phyloP scores from a whole-genome alignment of 2,888 invertebrate species.

The Ecdyonurus torrentis region DNA sequence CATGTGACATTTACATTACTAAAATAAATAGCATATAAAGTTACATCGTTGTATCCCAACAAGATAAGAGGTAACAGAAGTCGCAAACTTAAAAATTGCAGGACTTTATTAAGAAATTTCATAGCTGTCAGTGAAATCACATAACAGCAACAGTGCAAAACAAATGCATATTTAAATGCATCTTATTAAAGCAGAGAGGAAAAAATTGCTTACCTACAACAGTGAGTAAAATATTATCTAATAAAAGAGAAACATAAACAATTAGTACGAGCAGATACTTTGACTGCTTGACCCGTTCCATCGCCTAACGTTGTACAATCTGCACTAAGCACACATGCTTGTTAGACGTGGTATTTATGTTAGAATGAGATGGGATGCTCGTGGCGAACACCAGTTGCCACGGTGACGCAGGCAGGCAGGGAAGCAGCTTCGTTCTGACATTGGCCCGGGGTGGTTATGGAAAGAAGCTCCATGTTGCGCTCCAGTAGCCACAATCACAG shows the following conservation, averaged over 20 bases:
- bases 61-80: too few species aligned
- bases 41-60: too few species aligned
- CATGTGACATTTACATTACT: too few species aligned
- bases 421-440: background rate
- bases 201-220: constrained; percentile 55
- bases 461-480: background rate
- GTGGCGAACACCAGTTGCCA: background rate
- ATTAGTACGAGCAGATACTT: constrained; percentile 27
- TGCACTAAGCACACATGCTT: background rate
- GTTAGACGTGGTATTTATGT: background rate
- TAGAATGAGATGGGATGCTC: too few species aligned
- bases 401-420: background rate
- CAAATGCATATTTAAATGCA: too few species aligned
- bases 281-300: constrained; percentile 6
- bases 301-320: background rate
- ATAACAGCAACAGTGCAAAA: too few species aligned
- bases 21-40: too few species aligned
- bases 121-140: too few species aligned
- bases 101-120: too few species aligned
- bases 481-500: background rate
- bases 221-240: constrained; percentile 76
- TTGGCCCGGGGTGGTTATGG: background rate
- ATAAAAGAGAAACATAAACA: constrained; percentile 56
- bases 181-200: too few species aligned
- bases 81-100: too few species aligned